A percentile compares a stretch with the other conserved stretches of the same genome.
These are phyloP conservation scores for Neosalanx taihuensis DNA, from an alignment of 2,797 vertebrate species.

Conservation along the genomic window DNA sequence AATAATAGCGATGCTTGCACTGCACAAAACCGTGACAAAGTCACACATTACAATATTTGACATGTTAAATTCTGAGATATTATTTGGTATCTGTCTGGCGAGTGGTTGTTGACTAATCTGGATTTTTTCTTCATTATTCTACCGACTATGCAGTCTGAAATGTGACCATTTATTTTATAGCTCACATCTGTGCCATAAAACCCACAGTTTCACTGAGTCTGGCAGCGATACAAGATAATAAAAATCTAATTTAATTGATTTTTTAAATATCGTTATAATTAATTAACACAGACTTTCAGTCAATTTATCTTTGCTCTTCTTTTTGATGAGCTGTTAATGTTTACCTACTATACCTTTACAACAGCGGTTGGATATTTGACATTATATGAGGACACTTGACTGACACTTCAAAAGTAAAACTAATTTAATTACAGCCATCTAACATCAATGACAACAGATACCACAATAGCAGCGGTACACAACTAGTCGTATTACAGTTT, in stretches of 20 bases:
- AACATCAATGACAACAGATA: not conserved
- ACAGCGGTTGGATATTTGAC: slow-evolving; percentile 40
- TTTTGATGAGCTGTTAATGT: slow-evolving; percentile 32
- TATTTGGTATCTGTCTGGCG: not conserved
- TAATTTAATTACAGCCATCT: slow-evolving; percentile 2
- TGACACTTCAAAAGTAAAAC: not conserved
- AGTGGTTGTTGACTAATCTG: not conserved
- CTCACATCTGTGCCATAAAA: slow-evolving; percentile 67
- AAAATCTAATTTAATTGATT: slow-evolving; percentile 71
- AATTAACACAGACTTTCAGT: slow-evolving; percentile 57
- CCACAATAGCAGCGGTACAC: not conserved
- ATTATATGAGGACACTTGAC: not conserved
- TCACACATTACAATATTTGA: not conserved
- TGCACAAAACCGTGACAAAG: not conserved
- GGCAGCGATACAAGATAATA: slow-evolving; percentile 66
- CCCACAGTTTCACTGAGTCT: slow-evolving; percentile 56
- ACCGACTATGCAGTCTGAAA: slow-evolving; percentile 54
- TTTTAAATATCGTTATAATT: slow-evolving; percentile 65
- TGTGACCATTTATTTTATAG: slow-evolving; percentile 62
- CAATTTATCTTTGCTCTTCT: slow-evolving; percentile 57
- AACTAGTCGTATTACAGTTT: too few relatives aligned
- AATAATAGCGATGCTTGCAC: not conserved
- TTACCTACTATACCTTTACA: slow-evolving; percentile 42
- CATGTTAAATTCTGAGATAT: not conserved
- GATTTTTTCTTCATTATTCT: not conserved